These are phyloP conservation scores for Hyalella azteca DNA, from an alignment of 2,888 invertebrate genomes.

Conservation along the genomic window DNA sequence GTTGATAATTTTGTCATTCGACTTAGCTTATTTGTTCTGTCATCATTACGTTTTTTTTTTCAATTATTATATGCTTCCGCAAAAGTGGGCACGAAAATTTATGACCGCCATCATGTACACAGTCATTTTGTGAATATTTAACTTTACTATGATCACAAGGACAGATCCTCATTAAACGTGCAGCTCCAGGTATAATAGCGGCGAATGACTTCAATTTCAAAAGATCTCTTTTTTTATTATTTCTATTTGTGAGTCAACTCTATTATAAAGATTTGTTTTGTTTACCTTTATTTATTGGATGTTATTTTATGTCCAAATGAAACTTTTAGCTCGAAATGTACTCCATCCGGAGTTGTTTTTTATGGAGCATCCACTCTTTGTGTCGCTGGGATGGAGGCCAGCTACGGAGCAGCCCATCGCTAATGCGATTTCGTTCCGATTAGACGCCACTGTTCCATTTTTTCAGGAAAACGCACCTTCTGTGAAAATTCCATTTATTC, in stretches of 20 bases:
- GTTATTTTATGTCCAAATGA: too few relatives aligned
- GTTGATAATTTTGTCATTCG: too few relatives aligned
- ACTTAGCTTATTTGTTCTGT: too few relatives aligned
- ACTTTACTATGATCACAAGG: too few relatives aligned
- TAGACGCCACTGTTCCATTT: neutral
- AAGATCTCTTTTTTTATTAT: neutral
- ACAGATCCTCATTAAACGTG: too few relatives aligned
- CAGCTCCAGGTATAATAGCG: too few relatives aligned
- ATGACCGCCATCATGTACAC: too few relatives aligned
- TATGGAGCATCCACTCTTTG: neutral
- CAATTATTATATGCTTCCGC: too few relatives aligned
- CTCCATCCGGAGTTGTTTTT: neutral
- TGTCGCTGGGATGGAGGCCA: neutral
- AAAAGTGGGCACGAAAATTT: too few relatives aligned
- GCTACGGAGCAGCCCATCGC: neutral
- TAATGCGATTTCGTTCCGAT: neutral
- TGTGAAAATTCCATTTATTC: neutral
- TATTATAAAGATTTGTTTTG: neutral
- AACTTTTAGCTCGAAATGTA: neutral
- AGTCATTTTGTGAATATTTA: too few relatives aligned
- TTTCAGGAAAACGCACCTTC: neutral
- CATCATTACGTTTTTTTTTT: too few relatives aligned
- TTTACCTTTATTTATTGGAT: neutral
- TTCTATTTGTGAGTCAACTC: neutral
- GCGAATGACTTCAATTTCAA: too few relatives aligned